A percentile compares a stretch with the other conserved stretches of the same genome.
These are phyloP conservation scores for Athrips mouffetella DNA, from an alignment of 2,888 invertebrate species.

Conservation along the genomic window DNA sequence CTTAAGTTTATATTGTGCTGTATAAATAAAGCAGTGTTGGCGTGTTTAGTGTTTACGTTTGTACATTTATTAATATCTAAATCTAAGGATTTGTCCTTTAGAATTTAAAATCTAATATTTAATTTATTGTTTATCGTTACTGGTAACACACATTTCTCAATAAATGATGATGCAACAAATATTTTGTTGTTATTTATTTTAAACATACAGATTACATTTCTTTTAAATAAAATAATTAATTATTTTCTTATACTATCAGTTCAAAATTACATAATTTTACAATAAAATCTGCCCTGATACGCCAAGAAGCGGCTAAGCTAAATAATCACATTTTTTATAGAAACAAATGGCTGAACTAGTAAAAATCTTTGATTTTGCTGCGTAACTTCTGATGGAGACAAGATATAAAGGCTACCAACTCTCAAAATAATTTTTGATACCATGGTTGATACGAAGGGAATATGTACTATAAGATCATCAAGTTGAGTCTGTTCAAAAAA, in stretches of 20 bases:
- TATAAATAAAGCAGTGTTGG: slow-evolving; percentile 61
- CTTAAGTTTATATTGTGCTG: no score
- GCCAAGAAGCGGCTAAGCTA: no score
- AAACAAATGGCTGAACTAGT: no score
- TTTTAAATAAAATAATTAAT: not conserved
- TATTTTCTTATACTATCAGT: slow-evolving; percentile 3
- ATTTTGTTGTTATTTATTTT: slow-evolving; percentile 26
- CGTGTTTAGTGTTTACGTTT: slow-evolving; percentile 68
- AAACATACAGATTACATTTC: not conserved
- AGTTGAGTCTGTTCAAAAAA: no score
- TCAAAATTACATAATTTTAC: not conserved
- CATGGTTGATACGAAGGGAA: no score
- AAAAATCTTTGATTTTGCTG: no score
- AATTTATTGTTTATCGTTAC: slow-evolving; percentile 75
- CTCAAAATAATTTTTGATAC: no score
- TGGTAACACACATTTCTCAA: slow-evolving; percentile 74
- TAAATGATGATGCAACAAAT: slow-evolving; percentile 58
- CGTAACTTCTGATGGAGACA: no score
- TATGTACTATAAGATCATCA: no score
- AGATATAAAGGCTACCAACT: no score
- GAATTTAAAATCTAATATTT: slow-evolving; percentile 66
- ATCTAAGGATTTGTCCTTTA: slow-evolving; percentile 47
- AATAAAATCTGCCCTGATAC: no score
- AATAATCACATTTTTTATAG: no score
- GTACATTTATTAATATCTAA: slow-evolving; percentile 68